A percentile compares a stretch with the other conserved stretches of the same genome.
These are phyloP conservation scores for Trinorchestia longiramus DNA, from an alignment of 1,140 invertebrate genomes.

Conservation along the genomic window DNA sequence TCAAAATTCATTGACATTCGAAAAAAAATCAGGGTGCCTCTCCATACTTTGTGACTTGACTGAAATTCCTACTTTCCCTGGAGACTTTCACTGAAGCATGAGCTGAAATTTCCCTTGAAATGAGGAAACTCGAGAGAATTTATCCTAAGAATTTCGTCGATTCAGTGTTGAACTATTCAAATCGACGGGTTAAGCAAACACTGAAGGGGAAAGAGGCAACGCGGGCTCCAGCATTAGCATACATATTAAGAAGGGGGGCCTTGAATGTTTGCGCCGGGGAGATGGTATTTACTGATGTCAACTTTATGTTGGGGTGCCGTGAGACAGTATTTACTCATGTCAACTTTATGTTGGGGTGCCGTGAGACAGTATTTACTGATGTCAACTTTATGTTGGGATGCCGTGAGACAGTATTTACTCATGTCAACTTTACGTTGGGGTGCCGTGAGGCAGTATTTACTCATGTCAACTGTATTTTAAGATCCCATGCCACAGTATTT, in stretches of 20 bases:
- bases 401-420: not conserved
- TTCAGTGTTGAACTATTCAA: slow-evolving; percentile 51
- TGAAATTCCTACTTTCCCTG: not conserved
- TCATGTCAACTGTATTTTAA: too few species aligned
- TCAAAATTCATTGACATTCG: not conserved
- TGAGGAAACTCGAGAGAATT: slow-evolving; percentile 26
- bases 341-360: not conserved
- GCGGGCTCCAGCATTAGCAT: slow-evolving; percentile 5
- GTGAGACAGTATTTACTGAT: not conserved
- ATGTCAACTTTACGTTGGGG: not conserved
- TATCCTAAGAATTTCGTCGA: slow-evolving; percentile 39
- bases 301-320: not conserved
- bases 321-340: not conserved
- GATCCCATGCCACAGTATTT: too few species aligned
- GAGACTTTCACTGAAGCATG: slow-evolving; percentile 29
- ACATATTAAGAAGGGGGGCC: slow-evolving; percentile 46
- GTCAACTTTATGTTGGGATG: not conserved
- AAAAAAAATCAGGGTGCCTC: not conserved
- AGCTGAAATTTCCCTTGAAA: not conserved
- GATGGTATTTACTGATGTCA: not conserved
- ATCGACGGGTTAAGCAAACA: slow-evolving; percentile 38
- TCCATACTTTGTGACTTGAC: not conserved
- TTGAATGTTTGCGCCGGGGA: not conserved
- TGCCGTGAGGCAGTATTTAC: too few species aligned
- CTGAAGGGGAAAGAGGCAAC: slow-evolving; percentile 10